These are phyloP conservation scores for Pachliopta kotzebuea DNA, from an alignment of 2,888 invertebrate species.

Conservation along the genomic window DNA sequence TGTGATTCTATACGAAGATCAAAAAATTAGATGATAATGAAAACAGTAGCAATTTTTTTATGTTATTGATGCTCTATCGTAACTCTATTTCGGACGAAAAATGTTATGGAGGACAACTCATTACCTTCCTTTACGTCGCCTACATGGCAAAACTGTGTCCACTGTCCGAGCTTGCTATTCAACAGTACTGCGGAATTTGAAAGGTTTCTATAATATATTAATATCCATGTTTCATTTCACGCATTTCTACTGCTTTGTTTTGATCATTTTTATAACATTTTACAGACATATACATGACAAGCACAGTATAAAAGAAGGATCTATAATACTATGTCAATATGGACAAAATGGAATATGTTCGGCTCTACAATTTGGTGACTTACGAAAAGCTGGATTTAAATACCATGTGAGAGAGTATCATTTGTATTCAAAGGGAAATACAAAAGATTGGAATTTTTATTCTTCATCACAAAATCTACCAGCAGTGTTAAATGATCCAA, in stretches of 20 bases:
- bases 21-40: constrained; percentile 36
- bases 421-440: constrained; percentile 57
- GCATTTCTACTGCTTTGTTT: constrained; percentile 5
- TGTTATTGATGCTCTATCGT: constrained; percentile 19
- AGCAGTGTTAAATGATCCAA: constrained; percentile 97
- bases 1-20: constrained; percentile 28
- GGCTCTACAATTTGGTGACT: constrained; percentile 93
- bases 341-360: constrained; percentile 93
- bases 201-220: constrained; percentile 61
- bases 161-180: constrained; percentile 81
- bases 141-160: constrained; percentile 82
- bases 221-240: neutral
- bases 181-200: constrained; percentile 81
- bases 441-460: constrained; percentile 90
- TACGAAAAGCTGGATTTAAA: constrained; percentile 93
- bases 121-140: constrained; percentile 57
- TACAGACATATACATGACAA: constrained; percentile 88
- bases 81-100: constrained; percentile 42
- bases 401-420: constrained; percentile 89
- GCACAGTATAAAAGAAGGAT: constrained; percentile 92
- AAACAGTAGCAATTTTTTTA: constrained; percentile 24
- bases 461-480: constrained; percentile 96
- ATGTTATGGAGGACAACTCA: constrained; percentile 76
- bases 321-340: constrained; percentile 92
- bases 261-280: constrained; percentile 32